Evolutionary conservation across 23 tunicate genomes (phyloP).

Genomic region (Phallusia fumigata): DNA sequence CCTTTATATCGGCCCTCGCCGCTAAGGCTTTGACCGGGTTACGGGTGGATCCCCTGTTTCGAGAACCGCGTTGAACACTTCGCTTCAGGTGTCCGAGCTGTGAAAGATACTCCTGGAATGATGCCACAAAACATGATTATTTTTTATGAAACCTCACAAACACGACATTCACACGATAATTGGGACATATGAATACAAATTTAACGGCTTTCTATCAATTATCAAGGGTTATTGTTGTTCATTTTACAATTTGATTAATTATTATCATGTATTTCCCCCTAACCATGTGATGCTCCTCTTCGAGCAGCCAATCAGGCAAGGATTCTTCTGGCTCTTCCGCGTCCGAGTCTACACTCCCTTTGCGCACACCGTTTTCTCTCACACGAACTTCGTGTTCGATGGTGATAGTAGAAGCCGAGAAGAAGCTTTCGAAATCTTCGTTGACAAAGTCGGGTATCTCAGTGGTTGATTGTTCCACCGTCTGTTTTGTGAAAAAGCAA

Average conservation of each 20-base stretch:
- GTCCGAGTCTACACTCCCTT: slow-evolving; percentile 15
- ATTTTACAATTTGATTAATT: too few species aligned
- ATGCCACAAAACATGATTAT: too few species aligned
- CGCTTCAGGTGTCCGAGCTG: slow-evolving; percentile 72
- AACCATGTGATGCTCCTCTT: slow-evolving; percentile 11
- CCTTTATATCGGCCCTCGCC: slow-evolving; percentile 77
- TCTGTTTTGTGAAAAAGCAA: too few species aligned
- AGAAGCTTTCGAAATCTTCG: slow-evolving; percentile 71
- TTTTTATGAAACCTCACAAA: too few species aligned
- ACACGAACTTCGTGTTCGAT: not conserved
- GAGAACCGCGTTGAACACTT: slow-evolving; percentile 39
- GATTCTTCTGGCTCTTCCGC: slow-evolving; percentile 14
- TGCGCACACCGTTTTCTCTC: not conserved
- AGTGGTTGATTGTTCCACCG: slow-evolving; percentile 40
- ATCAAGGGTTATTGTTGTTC: too few species aligned
- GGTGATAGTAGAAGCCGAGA: not conserved
- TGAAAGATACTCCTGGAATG: not conserved
- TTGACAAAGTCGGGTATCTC: slow-evolving; percentile 70
- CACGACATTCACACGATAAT: too few species aligned
- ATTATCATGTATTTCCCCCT: too few species aligned
- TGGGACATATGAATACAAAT: too few species aligned
- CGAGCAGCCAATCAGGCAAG: not conserved
- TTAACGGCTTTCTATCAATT: too few species aligned
- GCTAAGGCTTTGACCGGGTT: slow-evolving; percentile 90
- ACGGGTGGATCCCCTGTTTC: slow-evolving; percentile 32